A percentile compares a stretch with the other conserved stretches of the same genome.
Evolutionary conservation across 2,888 invertebrate genomes (phyloP).

Genomic region (Buathra laborator): DNA sequence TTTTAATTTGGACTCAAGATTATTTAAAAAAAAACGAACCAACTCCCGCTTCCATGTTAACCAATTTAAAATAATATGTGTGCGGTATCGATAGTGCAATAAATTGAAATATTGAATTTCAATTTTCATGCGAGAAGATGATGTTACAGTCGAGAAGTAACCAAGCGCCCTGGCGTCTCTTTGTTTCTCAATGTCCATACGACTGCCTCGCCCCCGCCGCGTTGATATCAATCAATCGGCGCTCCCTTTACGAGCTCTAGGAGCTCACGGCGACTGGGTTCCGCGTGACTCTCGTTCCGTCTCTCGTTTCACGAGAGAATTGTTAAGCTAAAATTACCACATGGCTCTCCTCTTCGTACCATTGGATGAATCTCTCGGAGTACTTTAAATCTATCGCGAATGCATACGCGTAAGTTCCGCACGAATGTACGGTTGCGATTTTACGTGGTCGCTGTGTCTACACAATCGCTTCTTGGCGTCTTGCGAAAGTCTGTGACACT

Average conservation of each 20-base stretch:
- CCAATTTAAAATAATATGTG: slow-evolving; percentile 38
- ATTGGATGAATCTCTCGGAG: slow-evolving; percentile 44
- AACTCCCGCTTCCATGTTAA: slow-evolving; percentile 11
- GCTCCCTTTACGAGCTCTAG: slow-evolving; percentile 77
- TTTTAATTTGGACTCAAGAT: slow-evolving; percentile 1
- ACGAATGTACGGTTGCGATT: neutral
- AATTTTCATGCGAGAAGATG: neutral
- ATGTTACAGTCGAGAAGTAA: neutral
- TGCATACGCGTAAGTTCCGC: slow-evolving; percentile 24
- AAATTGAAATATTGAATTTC: slow-evolving; percentile 34
- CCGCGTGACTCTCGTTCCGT: slow-evolving; percentile 65
- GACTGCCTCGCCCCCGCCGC: slow-evolving; percentile 65
- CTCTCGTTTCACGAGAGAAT: slow-evolving; percentile 75
- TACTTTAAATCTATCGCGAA: slow-evolving; percentile 8
- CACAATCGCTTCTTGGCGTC: slow-evolving; percentile 26
- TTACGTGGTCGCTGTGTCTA: slow-evolving; percentile 5
- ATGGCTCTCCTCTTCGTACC: slow-evolving; percentile 73
- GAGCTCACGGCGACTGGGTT: slow-evolving; percentile 58
- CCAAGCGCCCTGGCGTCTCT: neutral
- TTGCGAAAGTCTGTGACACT: neutral
- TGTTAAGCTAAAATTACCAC: slow-evolving; percentile 81
- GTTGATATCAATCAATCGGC: slow-evolving; percentile 82
- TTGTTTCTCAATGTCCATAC: neutral
- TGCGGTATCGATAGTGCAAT: slow-evolving; percentile 26
- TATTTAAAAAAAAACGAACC: slow-evolving; percentile 16